Percentiles rank a stretch among this genome's conserved stretches.
Conservation (phyloP, 2,888 invertebrate genomes). For the Deilephila elpenor region DNA sequence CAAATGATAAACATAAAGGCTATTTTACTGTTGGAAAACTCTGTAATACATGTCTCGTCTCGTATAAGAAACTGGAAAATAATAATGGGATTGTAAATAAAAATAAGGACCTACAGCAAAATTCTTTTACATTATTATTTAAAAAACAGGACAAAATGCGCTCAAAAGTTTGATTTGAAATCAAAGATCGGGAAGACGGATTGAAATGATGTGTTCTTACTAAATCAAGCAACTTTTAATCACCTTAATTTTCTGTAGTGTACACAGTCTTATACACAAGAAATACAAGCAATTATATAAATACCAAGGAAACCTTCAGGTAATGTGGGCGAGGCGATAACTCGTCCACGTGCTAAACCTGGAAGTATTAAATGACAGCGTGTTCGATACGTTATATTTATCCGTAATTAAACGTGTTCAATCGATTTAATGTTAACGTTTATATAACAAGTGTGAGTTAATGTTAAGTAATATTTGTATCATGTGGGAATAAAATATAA, state of each 20-base stretch:
- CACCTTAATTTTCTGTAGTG: not conserved
- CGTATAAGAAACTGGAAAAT: no score
- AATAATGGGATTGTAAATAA: no score
- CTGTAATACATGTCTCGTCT: no score
- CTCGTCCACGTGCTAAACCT: not conserved
- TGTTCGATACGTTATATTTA: slow-evolving; percentile 6
- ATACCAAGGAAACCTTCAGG: not conserved
- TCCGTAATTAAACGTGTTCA: not conserved
- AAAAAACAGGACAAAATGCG: no score
- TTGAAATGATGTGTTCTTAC: not conserved
- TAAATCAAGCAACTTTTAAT: not conserved
- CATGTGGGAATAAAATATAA: no score
- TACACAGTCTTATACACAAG: not conserved
- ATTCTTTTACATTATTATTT: no score
- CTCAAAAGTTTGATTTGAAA: no score
- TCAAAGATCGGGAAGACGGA: no score
- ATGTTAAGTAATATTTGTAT: not conserved
- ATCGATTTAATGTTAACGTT: slow-evolving; percentile 6
- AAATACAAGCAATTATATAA: not conserved
- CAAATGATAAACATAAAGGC: not conserved
- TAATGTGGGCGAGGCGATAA: not conserved
- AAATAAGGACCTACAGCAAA: no score
- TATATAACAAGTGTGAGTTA: not conserved
- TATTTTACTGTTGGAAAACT: not conserved
- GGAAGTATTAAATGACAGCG: slow-evolving; percentile 22